Evolutionary conservation across 2,797 vertebrate species (phyloP), one percentile per base, ranked within the genome.

Genomic region (Sebastes itinus): DNA sequence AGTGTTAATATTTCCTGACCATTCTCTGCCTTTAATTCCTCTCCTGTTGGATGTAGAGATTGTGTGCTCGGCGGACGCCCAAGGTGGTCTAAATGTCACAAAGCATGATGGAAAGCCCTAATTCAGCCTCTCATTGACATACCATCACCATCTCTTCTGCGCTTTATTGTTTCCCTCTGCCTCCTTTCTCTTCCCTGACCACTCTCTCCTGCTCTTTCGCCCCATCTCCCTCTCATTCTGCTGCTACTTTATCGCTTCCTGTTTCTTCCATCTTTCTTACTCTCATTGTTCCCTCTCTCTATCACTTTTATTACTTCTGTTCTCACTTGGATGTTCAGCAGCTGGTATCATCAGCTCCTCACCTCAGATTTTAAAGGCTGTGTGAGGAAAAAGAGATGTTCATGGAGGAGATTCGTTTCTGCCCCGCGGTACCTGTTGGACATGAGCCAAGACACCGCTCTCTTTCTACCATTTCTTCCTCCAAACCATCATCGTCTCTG

Each of bases 121-220:
- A 63, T 76, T 28, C 62, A 70, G 28, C 27, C 59, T 61, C 52
- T 28, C 20, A 10, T 30, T 75, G 58, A 72, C 70, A 30, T 22
- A 81, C 80, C 49, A 75, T 68, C 72, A 65, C 62, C 49, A 55
- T 65, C 72, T 73, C 32, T 49, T 58, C 54, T 72, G 16, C 33
- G 23, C 42, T 77, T 86, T 67, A 76, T 78, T 56, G 72, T 82
- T 77, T 81, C 72, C 30, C 25, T 72, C 55, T 13, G 8, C n/a
- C 52, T 30, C 20, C 9, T 52, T 55, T 61, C 75, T 58, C 59
- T 72, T 67, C 13, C 7, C 23, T 38, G 16, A 35, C 14, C 46
- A 49, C 54, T 52, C 46, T 35, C 28, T 74, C 16, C 7, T 54
- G 23, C 56, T 72, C 25, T 69, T 63, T 78, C 60, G 52, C n/a